Conservation (phyloP, 2,113 vertebrate species). For the Lagenorhynchus albirostris region DNA sequence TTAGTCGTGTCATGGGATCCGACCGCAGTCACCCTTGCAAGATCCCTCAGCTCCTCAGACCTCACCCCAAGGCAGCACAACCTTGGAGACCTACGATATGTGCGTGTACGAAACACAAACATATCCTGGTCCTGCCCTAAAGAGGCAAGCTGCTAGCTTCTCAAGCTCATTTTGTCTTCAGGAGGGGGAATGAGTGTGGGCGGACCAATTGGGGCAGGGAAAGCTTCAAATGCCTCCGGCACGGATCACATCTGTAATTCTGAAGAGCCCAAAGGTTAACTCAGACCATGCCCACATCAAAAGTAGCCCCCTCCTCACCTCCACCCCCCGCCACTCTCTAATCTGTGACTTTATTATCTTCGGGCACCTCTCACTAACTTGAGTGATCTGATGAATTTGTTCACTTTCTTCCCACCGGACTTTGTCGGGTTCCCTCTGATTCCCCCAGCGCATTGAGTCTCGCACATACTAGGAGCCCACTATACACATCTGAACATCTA, state of each 20-base stretch:
- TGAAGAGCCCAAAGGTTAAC: not conserved
- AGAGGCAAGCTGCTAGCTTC: not conserved
- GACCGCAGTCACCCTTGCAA: not conserved
- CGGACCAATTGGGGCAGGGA: not conserved
- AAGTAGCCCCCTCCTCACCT: not conserved
- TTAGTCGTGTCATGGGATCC: not conserved
- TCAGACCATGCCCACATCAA: no score
- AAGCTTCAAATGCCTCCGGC: not conserved
- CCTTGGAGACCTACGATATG: not conserved
- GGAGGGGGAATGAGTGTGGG: not conserved
- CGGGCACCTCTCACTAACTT: not conserved
- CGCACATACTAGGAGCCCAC: not conserved
- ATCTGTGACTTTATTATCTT: not conserved
- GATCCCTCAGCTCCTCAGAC: not conserved
- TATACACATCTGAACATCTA: rapidly evolving
- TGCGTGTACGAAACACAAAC: no score
- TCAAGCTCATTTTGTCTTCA: not conserved
- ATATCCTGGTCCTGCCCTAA: no score
- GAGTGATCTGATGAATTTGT: not conserved
- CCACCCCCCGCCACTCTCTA: no score
- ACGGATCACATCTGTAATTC: no score
- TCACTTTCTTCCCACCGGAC: not conserved
- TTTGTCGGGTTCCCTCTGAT: not conserved
- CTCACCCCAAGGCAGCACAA: not conserved
- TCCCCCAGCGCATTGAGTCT: not conserved